Base-by-base conservation (phyloP, 2,797 vertebrate species). In the Crenuchus spilurus region DNA sequence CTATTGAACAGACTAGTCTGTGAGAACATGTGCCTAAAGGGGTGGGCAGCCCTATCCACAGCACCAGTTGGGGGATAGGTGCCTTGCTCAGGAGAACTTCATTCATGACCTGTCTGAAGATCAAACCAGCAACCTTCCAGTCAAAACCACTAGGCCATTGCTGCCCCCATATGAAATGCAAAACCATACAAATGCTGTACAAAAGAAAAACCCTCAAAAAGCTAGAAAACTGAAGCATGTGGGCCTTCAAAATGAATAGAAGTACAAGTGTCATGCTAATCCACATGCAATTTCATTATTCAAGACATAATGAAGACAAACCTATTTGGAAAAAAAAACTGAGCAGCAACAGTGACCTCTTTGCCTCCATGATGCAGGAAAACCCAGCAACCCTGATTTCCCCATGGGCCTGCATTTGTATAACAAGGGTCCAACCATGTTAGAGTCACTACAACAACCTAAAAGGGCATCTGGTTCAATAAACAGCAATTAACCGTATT, bases 321-420 rank as follows among this genome's bases (percentile, higher is more conserved):
- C 65, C 70, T 9, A 65, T 76, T 24, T 46, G 8, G 54, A 54
- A 42, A 69, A 8, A 52, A 48, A 33, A 41, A 48, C 37, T 22
- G 0, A 16, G 11, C 33, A 8, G 28, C 30, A 68, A 20, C 39
- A 2, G 1, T 64, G 58, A 74, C 65, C 60, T n/a, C 72, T 73
- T 69, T 24, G 41, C 51, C 35, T 20, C 7, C 0, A 9, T 20
- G 0, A 18, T 55, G 18, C 52, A n/a, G 20, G n/a, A 11, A 42
- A 54, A 3, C 8, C 49, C n/a, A 41, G 39, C 16, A 1, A 54
- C 30, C 30, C 63, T 72, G 39, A 75, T 78, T 75, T 72, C 48
- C 74, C 61, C 42, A 60, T 22, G 61, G 70, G 67, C 16, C 31
- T 28, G 6, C 35, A 5, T 65, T 71, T 70, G 18, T 9, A 31